A percentile compares a stretch with the other conserved stretches of the same genome.
phyloP scores from a whole-genome alignment of 2,797 vertebrate genomes.

The Ispidina lecontei region DNA sequence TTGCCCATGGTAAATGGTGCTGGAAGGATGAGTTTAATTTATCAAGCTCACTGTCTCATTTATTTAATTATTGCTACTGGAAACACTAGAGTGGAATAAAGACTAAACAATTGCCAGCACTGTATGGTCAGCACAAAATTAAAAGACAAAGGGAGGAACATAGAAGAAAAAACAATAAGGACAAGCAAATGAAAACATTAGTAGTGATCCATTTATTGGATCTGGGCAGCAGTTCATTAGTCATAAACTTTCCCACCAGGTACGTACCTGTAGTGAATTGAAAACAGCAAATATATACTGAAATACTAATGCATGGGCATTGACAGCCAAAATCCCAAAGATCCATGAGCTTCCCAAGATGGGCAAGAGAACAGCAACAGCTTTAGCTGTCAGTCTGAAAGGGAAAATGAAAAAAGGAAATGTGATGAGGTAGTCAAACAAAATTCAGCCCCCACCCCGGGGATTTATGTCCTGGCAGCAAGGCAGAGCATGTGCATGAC shows the following conservation, averaged over 20 bases:
- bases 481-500: neutral
- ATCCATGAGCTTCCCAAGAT: slow-evolving; percentile 97
- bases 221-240: neutral
- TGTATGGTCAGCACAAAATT: neutral
- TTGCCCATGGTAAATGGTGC: neutral
- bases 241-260: neutral
- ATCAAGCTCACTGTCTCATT: neutral
- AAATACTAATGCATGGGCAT: slow-evolving; percentile 87
- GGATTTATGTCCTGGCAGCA: neutral
- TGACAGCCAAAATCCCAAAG: slow-evolving; percentile 93
- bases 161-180: neutral
- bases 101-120: neutral
- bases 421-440: neutral
- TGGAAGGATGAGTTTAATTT: neutral
- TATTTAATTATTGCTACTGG: neutral
- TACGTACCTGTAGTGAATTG: slow-evolving; percentile 92
- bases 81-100: neutral
- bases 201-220: neutral
- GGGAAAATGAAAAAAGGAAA: neutral
- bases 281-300: slow-evolving; percentile 94
- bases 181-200: neutral
- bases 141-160: neutral
- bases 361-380: slow-evolving; percentile 93
- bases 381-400: slow-evolving; percentile 90
- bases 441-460: neutral